Base-by-base conservation (phyloP, 2,797 vertebrate species). In the Urocyon cinereoargenteus region DNA sequence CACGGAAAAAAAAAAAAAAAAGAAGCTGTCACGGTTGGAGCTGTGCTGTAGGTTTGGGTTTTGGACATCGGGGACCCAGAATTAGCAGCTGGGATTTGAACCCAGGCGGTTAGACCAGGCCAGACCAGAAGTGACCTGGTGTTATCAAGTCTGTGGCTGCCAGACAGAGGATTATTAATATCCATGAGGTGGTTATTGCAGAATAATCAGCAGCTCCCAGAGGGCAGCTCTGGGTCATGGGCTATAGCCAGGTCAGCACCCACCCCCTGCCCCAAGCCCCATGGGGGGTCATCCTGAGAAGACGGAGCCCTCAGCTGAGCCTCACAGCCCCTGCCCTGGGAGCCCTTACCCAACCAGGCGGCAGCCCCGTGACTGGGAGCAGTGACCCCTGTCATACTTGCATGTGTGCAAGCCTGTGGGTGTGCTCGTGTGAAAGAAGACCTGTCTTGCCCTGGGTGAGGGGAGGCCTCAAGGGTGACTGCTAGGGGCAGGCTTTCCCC, bases 91-190 rank as follows among this genome's bases (percentile, higher is more conserved):
- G 0, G 45, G 97, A 90, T 97, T 97, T 94, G 96, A 97, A 98
- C 97, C 92, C 66, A 31, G 85, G 72, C 87, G 36, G 75, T 90
- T 59, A 66, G 49, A n/a, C 53, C 82, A 36, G 85, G 45, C 86
- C 61, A 14, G 89, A 83, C 68, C 96, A 92, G 61, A 84, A 97
- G 97, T 98, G 98, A 97, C 97, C 98, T 53, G 0, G 95, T 97
- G 94, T 98, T 98, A 99, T 97, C 98, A 98, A 97, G 98, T 97
- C 98, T 96, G 98, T 97, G 96, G 97, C 91, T 98, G 98, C 98
- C 98, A 98, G 98, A 98, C 82, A 98, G 97, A 95, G 94, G 95
- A 96, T 96, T 99, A 99, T 98, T 99, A 98, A 99, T 98, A 99
- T 98, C 98, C 34, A 0, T 49, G 97, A 98, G 98, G 98, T 98